A percentile compares a stretch with the other conserved stretches of the same genome.
phyloP scores from a whole-genome alignment of 2,113 vertebrate genomes.

The Platichthys stellatus region DNA sequence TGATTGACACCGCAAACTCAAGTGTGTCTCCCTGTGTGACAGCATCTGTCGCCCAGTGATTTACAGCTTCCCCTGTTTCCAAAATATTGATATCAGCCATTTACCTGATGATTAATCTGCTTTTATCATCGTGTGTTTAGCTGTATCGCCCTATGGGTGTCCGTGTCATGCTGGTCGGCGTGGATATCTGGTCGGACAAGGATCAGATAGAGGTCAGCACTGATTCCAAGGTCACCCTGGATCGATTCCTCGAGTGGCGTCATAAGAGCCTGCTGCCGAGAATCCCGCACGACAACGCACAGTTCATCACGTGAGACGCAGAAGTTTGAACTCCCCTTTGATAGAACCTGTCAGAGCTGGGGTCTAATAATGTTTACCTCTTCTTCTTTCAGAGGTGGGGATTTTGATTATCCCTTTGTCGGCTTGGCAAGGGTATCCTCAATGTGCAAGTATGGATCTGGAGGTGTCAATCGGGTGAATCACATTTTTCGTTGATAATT shows the following conservation, averaged over 20 bases:
- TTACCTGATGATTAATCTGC: neutral
- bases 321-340: conserved; percentile 22
- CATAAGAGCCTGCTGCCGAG: conserved; percentile 72
- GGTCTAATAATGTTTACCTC: conserved; percentile 5
- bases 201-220: conserved; percentile 85
- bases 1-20: conserved; percentile 29
- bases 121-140: conserved; percentile 47
- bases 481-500: neutral
- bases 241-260: conserved; percentile 87
- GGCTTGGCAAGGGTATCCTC: conserved; percentile 84
- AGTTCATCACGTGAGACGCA: conserved; percentile 88
- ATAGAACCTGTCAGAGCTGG: neutral
- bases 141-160: conserved; percentile 82
- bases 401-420: conserved; percentile 87
- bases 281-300: conserved; percentile 88
- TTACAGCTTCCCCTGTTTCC: neutral
- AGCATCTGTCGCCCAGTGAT: neutral
- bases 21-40: conserved; percentile 29
- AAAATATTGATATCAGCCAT: neutral
- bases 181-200: conserved; percentile 87
- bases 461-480: conserved; percentile 90
- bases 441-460: conserved; percentile 87
- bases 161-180: conserved; percentile 89
- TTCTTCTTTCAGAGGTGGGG: conserved; percentile 78
- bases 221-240: conserved; percentile 79